Percentiles rank a stretch among this genome's conserved stretches.
Conservation (phyloP, 2,888 invertebrate species). For the Pyrrhosoma nymphula region DNA sequence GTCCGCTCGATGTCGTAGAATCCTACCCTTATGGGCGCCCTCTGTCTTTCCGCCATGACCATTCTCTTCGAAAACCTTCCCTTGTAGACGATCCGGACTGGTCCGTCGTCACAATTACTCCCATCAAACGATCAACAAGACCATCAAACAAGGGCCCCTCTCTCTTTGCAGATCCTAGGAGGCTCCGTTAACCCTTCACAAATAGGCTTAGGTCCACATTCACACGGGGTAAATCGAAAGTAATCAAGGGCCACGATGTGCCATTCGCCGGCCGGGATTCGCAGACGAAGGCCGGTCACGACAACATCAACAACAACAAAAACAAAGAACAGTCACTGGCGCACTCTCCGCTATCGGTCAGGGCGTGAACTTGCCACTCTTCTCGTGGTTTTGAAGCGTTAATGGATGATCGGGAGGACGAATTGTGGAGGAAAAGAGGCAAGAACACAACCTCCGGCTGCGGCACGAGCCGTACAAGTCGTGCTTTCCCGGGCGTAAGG, state of each 20-base stretch:
- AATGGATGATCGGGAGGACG: neutral
- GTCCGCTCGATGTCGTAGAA: conserved; percentile 99
- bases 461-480: neutral
- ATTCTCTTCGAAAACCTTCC: conserved; percentile 67
- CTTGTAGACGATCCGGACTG: neutral
- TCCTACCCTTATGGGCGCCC: conserved; percentile 92
- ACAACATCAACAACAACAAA: conserved; percentile 44
- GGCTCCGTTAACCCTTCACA: neutral
- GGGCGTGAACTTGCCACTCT: neutral
- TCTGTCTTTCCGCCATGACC: conserved; percentile 81
- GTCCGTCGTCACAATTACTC: neutral
- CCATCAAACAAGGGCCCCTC: neutral
- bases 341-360: neutral
- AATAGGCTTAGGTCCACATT: neutral
- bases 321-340: neutral
- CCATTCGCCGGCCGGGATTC: neutral
- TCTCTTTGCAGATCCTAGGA: neutral
- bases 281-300: conserved; percentile 24
- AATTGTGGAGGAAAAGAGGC: neutral
- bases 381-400: neutral
- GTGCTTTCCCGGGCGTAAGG: neutral
- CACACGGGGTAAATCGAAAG: neutral
- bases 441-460: neutral
- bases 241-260: neutral
- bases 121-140: neutral